Conservation (phyloP, 2,113 vertebrate genomes). For the Gopherus flavomarginatus region DNA sequence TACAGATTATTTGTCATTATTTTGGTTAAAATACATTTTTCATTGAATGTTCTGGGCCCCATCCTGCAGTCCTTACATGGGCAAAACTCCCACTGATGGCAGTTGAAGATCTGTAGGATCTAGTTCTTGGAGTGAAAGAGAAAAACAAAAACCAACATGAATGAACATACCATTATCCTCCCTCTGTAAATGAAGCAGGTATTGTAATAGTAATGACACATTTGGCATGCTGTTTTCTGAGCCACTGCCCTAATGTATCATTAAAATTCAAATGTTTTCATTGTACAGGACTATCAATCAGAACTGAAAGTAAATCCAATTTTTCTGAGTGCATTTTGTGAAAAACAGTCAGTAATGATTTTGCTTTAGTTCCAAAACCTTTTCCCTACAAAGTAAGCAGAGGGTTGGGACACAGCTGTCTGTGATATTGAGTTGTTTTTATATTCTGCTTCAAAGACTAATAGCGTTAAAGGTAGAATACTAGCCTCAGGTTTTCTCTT, state of each 20-base stretch:
- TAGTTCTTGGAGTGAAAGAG: neutral
- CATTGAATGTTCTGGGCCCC: neutral
- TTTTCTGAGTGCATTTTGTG: neutral
- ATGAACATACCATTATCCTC: neutral
- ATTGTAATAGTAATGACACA: neutral
- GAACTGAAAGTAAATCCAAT: neutral
- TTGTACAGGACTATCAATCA: neutral
- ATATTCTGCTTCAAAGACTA: neutral
- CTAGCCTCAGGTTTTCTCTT: neutral
- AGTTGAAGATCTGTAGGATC: neutral
- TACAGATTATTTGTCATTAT: conserved; percentile 4
- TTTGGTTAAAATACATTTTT: conserved; percentile 20
- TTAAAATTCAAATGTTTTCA: neutral
- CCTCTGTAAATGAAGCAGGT: rapidly evolving
- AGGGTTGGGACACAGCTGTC: neutral
- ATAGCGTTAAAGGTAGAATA: neutral
- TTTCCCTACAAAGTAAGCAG: neutral
- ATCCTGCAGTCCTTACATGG: neutral
- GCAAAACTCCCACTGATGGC: neutral
- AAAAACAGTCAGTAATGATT: neutral
- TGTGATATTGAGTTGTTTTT: neutral
- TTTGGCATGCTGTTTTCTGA: neutral
- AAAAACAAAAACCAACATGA: neutral
- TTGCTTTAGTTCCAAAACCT: neutral
- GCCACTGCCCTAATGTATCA: neutral